Percentiles rank a stretch among this genome's conserved stretches.
These are phyloP conservation scores for Himantopus leucocephalus DNA, from an alignment of 2,113 vertebrate species.

Conservation along the genomic window DNA sequence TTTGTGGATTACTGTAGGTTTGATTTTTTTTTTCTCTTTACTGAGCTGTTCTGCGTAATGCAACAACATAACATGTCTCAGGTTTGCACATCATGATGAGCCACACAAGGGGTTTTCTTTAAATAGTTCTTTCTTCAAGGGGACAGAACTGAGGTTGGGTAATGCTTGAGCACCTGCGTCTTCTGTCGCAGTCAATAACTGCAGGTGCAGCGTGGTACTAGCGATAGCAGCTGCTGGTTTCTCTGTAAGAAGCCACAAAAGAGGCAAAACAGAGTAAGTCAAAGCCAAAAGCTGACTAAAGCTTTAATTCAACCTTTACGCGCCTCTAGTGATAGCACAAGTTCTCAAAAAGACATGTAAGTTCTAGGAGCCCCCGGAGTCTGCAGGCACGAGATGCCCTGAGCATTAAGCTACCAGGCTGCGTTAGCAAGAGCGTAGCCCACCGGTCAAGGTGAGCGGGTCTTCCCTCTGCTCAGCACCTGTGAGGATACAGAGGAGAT, in stretches of 20 bases:
- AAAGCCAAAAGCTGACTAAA: background rate
- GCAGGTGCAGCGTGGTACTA: background rate
- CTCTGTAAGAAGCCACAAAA: background rate
- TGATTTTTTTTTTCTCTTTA: background rate
- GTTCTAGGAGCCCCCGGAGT: background rate
- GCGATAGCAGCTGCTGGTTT: background rate
- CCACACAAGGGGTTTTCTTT: background rate
- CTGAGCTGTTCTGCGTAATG: background rate
- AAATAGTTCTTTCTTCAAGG: background rate
- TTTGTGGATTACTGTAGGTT: background rate
- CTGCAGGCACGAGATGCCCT: background rate
- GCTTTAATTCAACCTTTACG: rapidly evolving
- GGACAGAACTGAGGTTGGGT: background rate
- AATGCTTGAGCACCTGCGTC: background rate
- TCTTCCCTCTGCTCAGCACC: background rate
- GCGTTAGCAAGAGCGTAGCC: background rate
- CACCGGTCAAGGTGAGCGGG: background rate
- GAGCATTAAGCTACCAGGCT: background rate
- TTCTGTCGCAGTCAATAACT: background rate
- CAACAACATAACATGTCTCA: background rate
- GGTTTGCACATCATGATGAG: background rate
- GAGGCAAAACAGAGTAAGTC: background rate
- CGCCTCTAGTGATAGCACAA: background rate
- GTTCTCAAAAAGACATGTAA: background rate
- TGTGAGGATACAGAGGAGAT: background rate